Percentiles rank a stretch among this genome's conserved stretches.
phyloP scores from a whole-genome alignment of 1,140 invertebrate species.

The Zaprionus gabonicus region DNA sequence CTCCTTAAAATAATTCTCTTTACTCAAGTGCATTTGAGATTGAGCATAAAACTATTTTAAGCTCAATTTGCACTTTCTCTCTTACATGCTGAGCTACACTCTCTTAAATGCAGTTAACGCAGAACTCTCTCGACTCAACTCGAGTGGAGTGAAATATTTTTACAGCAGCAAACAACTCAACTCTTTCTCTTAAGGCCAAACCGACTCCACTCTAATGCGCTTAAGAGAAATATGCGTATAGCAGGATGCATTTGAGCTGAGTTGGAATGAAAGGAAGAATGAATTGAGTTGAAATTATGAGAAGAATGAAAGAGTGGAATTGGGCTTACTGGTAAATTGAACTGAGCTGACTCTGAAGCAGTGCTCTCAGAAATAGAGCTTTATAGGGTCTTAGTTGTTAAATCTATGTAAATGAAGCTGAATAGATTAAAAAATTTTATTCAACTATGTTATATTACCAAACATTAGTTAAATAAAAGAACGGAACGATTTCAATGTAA shows the following conservation, averaged over 20 bases:
- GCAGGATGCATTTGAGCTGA: not conserved
- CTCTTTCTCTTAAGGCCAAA: not conserved
- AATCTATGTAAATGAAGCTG: too few species aligned
- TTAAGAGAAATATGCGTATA: not conserved
- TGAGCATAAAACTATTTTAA: not conserved
- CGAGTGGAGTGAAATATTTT: not conserved
- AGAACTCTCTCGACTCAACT: not conserved
- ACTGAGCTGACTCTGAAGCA: not conserved
- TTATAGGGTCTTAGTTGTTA: too few species aligned
- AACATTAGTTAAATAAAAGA: too few species aligned
- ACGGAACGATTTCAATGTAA: too few species aligned
- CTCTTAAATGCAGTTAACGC: not conserved
- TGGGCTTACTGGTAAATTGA: not conserved
- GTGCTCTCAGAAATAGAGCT: not conserved
- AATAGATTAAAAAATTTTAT: too few species aligned
- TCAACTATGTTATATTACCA: too few species aligned
- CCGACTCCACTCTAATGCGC: not conserved
- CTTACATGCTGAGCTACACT: not conserved
- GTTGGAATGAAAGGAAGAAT: not conserved
- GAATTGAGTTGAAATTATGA: not conserved
- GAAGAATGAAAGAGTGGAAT: not conserved
- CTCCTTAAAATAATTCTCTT: not conserved
- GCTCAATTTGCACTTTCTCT: not conserved
- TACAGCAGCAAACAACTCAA: not conserved
- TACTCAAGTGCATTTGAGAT: not conserved